Percentiles rank a stretch among this genome's conserved stretches.
Evolutionary conservation across 2,797 vertebrate genomes (phyloP).

Genomic region (Myotis pilosus): DNA sequence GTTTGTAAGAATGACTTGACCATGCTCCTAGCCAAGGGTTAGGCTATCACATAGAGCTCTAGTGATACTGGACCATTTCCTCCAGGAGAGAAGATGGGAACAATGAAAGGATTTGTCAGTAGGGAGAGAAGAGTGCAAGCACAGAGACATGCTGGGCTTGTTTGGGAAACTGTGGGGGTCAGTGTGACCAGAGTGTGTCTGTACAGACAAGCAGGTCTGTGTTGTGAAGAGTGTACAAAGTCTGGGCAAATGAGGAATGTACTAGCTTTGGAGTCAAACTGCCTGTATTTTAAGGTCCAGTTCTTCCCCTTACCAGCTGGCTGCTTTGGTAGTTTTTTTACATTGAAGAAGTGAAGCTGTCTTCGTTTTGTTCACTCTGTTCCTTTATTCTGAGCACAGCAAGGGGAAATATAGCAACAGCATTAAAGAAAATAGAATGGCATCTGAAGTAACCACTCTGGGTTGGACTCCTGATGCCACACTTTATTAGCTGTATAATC

Average conservation of each 20-base stretch:
- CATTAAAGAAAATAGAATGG: not conserved
- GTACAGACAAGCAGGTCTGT: not conserved
- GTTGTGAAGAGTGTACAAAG: not conserved
- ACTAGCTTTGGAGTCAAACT: not conserved
- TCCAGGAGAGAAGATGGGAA: not conserved
- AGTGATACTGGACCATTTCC: not conserved
- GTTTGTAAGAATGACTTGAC: not conserved
- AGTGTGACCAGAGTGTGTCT: not conserved
- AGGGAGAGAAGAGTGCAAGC: not conserved
- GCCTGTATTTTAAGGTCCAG: not conserved
- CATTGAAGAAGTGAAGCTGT: not conserved
- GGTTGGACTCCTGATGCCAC: not conserved
- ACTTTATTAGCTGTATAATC: not conserved
- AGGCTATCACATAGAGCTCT: not conserved
- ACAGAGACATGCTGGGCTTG: fast-evolving
- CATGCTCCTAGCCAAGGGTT: fast-evolving
- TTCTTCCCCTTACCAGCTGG: not conserved
- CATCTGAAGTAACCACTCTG: not conserved
- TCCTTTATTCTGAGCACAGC: not conserved
- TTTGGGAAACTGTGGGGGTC: not conserved
- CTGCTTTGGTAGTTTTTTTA: not conserved
- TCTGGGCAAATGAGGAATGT: not conserved
- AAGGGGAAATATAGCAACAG: not conserved
- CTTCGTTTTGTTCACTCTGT: not conserved
- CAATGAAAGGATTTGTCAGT: not conserved